phyloP scores from a whole-genome alignment of 2,113 vertebrate genomes.

The Cyanoramphus novaezelandiae region DNA sequence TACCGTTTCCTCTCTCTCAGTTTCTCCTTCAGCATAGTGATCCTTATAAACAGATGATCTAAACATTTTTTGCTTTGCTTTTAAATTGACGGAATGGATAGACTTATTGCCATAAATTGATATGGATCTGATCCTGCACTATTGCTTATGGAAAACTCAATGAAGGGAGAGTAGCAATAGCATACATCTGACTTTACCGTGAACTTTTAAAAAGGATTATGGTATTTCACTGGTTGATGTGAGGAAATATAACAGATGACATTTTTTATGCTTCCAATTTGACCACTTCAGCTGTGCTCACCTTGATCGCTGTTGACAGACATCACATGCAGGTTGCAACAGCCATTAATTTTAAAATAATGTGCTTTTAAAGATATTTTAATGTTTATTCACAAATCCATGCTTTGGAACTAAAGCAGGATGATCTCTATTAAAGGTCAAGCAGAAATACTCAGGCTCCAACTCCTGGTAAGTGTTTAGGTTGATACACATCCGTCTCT shows the following conservation, averaged over 20 bases:
- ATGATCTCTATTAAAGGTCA: neutral
- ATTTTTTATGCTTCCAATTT: neutral
- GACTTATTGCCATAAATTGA: neutral
- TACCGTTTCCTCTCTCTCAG: neutral
- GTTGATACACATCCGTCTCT: neutral
- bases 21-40: neutral
- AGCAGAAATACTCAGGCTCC: neutral
- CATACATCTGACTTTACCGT: neutral
- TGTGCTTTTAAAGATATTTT: neutral
- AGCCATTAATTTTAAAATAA: constrained; percentile 6
- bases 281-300: neutral
- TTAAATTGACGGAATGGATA: neutral
- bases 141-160: neutral
- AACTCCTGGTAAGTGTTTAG: neutral
- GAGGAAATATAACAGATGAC: neutral
- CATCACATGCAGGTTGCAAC: neutral
- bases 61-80: neutral
- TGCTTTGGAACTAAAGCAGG: neutral
- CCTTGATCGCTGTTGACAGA: neutral
- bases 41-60: neutral
- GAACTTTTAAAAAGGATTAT: neutral
- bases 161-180: neutral
- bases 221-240: neutral
- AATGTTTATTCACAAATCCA: neutral
- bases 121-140: neutral